Evolutionary conservation across 2,113 vertebrate genomes (phyloP).

Genomic region (Chloebia gouldiae): DNA sequence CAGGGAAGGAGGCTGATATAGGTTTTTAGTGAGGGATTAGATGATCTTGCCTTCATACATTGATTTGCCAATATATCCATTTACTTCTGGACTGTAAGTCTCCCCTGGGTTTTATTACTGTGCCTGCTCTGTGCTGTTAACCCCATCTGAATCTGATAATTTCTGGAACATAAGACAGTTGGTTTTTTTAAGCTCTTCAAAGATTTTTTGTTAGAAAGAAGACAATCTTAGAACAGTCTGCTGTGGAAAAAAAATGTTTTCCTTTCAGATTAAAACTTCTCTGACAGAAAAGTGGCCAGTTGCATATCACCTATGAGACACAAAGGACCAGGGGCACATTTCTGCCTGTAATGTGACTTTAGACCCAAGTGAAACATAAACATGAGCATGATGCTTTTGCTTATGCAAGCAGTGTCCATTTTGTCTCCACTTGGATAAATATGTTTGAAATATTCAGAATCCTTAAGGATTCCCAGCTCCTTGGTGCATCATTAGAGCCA

Average conservation of each 20-base stretch:
- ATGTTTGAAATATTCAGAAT: neutral
- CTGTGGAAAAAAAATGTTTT: neutral
- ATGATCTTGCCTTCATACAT: neutral
- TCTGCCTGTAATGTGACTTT: neutral
- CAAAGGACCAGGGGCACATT: neutral
- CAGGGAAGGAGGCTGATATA: neutral
- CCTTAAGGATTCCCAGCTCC: neutral
- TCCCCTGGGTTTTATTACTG: neutral
- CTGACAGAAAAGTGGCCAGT: neutral
- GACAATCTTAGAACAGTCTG: neutral
- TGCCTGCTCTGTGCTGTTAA: neutral
- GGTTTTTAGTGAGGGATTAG: neutral
- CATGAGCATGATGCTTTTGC: neutral
- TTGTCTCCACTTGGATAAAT: neutral
- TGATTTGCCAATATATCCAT: neutral
- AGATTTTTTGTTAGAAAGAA: neutral
- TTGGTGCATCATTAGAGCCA: neutral
- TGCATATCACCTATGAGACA: neutral
- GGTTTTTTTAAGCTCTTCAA: neutral
- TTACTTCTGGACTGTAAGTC: neutral
- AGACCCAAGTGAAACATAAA: neutral
- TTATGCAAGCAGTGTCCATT: neutral
- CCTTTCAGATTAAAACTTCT: neutral
- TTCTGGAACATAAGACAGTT: neutral
- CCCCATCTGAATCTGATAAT: neutral